A percentile compares a stretch with the other conserved stretches of the same genome.
Evolutionary conservation across 2,888 invertebrate species (phyloP).

Genomic region (Caenorhabditis doughertyi): DNA sequence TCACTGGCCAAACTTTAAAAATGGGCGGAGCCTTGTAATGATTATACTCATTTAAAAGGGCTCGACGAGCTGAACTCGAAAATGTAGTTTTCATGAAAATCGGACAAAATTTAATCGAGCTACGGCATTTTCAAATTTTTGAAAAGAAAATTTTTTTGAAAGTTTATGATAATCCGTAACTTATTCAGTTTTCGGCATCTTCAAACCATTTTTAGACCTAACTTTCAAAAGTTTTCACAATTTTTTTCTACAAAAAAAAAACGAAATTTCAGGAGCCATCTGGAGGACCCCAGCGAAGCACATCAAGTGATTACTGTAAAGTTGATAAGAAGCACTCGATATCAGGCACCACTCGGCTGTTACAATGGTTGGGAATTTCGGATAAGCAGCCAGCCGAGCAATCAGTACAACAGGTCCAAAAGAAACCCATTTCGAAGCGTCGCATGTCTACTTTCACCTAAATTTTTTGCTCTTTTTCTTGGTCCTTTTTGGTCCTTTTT

Average conservation of each 20-base stretch:
- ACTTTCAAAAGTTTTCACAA: too few species aligned
- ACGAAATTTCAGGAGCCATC: constrained; percentile 52
- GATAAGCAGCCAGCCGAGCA: constrained; percentile 59
- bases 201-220: too few species aligned
- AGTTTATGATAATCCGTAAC: too few species aligned
- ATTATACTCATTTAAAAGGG: background rate
- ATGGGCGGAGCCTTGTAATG: too few species aligned
- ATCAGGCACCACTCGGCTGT: constrained; percentile 63
- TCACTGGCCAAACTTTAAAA: too few species aligned
- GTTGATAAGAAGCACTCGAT: constrained; percentile 66
- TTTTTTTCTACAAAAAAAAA: too few species aligned
- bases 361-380: constrained; percentile 74
- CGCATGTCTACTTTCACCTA: constrained; percentile 74
- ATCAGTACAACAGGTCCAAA: constrained; percentile 35
- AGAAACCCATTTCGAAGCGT: constrained; percentile 68
- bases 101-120: too few species aligned
- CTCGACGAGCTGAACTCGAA: too few species aligned
- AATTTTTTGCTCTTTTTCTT: constrained; percentile 18
- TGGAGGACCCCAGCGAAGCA: constrained; percentile 69
- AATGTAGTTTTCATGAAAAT: too few species aligned
- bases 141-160: too few species aligned
- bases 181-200: too few species aligned
- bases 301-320: constrained; percentile 69
- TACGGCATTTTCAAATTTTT: too few species aligned
- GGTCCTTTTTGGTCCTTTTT: background rate